Evolutionary conservation across 2,888 invertebrate genomes (phyloP), one percentile per base, ranked within the genome.

Genomic region (Leptogaster cylindrica): DNA sequence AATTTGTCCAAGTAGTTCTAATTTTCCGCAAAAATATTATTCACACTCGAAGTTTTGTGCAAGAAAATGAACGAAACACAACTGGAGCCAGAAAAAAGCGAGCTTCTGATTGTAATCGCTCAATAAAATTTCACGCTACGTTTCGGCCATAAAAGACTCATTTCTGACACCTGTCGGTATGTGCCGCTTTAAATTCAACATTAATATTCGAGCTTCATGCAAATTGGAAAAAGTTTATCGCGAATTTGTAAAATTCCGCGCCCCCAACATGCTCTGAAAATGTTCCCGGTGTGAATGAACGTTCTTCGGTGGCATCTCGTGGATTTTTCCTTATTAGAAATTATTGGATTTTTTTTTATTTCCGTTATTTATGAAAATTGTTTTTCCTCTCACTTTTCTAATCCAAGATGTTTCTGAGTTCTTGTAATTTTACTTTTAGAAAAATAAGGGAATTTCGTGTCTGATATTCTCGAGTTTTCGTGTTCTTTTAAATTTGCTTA

Each of bases 131-230:
- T 61, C 61, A 61, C 61, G 61, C 20, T 23, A 36, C 64, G 48
- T 48, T 48, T 39, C 18, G 16, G 41, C 51, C 36, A 66, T 61
- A 66, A 66, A 66, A 66, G 48, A 48, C 25, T 14, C 58, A 50
- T 66, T 66, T 20, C 23, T 48, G 50, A 48, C 66, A 66, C 66
- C 66, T 66, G 66, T 66, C 66, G 61, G 33, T 44, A 31, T 48
- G 25, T 66, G 20, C 25, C 50, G 41, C 51, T 51, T 39, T 23
- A 46, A 33, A 48, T 64, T 64, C 20, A 27, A 64, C 48, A 64
- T 64, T 33, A 64, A 64, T 20, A 48, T 64, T 64, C 48, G 48
- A 64, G 33, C 20, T 48, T 64, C 48, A 64, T 64, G 64, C 33
- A 64, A 64, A 64, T 64, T 33, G 46, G 28, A 31, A 4, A 46